Conservation (phyloP, 2,113 vertebrate species). For the Lepus timidus region DNA sequence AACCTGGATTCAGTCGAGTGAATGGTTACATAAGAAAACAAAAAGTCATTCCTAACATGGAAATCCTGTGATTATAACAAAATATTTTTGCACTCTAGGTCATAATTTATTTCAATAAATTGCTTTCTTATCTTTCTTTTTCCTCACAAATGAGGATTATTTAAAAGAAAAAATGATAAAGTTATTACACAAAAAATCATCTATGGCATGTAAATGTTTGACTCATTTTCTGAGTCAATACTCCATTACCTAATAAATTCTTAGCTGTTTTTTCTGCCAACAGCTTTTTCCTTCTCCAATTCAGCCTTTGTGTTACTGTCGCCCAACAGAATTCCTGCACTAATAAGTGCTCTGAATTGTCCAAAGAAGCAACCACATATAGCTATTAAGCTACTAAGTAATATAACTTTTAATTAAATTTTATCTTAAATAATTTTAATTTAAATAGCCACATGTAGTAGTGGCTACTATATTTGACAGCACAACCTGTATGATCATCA, state of each 20-base stretch:
- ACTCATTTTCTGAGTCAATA: neutral
- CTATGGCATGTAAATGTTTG: neutral
- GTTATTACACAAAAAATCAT: neutral
- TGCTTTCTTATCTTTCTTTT: neutral
- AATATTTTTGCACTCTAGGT: neutral
- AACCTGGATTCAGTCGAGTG: neutral
- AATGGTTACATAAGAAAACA: neutral
- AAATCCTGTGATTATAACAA: neutral
- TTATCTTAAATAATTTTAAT: conserved; percentile 24
- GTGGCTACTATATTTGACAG: neutral
- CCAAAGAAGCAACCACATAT: no score
- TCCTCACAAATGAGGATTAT: neutral
- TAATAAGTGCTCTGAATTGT: neutral
- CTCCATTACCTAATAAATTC: neutral
- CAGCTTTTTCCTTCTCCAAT: neutral
- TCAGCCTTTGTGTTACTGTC: neutral
- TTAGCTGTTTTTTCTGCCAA: neutral
- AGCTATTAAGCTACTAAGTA: neutral
- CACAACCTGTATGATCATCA: neutral
- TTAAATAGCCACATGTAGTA: neutral
- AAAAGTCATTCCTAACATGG: conserved; percentile 26
- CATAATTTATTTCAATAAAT: neutral
- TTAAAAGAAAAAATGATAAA: conserved; percentile 1
- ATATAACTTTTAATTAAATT: neutral
- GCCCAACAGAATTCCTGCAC: neutral